Percentiles rank a stretch among this genome's conserved stretches.
These are phyloP conservation scores for Charaxes varanes DNA, from an alignment of 1,140 invertebrate genomes.

Conservation along the genomic window DNA sequence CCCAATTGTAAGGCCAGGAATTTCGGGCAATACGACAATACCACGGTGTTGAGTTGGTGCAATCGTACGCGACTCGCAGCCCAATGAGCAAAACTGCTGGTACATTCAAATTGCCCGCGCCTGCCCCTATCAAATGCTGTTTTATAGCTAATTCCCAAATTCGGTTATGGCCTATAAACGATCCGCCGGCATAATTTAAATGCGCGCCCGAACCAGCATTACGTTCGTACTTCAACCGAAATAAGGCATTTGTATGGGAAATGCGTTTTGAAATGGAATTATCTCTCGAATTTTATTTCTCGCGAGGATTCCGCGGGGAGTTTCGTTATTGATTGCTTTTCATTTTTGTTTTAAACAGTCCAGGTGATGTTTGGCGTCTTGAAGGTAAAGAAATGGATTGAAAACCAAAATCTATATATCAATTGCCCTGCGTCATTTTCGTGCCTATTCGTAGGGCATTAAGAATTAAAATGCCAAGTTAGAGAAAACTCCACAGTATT, in stretches of 20 bases:
- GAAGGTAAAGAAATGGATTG: too few relatives aligned
- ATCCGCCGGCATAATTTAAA: constrained; percentile 73
- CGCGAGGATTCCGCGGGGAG: constrained; percentile 12
- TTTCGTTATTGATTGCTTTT: too few relatives aligned
- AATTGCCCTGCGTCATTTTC: too few relatives aligned
- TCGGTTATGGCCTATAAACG: constrained; percentile 74
- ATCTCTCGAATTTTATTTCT: constrained; percentile 56
- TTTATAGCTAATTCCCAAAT: constrained; percentile 75
- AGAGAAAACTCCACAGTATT: too few relatives aligned
- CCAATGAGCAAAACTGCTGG: constrained; percentile 62
- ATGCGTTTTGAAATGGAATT: constrained; percentile 70
- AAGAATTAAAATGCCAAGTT: too few relatives aligned
- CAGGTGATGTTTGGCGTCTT: too few relatives aligned
- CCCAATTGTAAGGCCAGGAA: too few relatives aligned
- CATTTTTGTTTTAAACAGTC: too few relatives aligned
- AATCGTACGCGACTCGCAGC: constrained; percentile 59
- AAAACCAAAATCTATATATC: too few relatives aligned
- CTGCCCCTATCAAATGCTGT: constrained; percentile 71
- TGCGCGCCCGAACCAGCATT: constrained; percentile 69
- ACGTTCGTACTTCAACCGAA: constrained; percentile 69
- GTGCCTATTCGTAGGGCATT: too few relatives aligned
- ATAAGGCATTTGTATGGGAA: constrained; percentile 74
- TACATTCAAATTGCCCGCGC: constrained; percentile 72
- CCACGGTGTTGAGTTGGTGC: too few relatives aligned
- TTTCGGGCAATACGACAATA: too few relatives aligned